Percentiles rank a stretch among this genome's conserved stretches.
Conservation (phyloP, 92 coral and sea anemone genomes). For the Blastomussa wellsi region DNA sequence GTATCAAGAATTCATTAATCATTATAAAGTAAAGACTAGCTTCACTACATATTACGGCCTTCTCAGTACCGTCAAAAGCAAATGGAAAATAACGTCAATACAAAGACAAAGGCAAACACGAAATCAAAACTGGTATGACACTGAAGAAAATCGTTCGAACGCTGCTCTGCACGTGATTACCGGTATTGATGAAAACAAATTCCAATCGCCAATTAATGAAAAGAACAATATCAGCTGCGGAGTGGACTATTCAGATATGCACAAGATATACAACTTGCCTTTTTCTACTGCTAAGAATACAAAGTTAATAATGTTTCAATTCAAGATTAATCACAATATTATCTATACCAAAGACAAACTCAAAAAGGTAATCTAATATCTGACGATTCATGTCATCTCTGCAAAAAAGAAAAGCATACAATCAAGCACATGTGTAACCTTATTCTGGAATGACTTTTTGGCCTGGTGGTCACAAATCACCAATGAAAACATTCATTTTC, state of each 20-base stretch:
- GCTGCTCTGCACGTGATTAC: too few relatives aligned
- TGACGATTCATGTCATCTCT: conserved; percentile 6
- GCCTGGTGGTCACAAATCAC: conserved; percentile 15
- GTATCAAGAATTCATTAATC: background rate
- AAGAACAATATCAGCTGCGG: too few relatives aligned
- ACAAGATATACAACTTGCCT: conserved; percentile 4
- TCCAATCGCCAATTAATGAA: conserved; percentile 7
- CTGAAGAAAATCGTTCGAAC: conserved; percentile 14
- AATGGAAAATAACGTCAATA: too few relatives aligned
- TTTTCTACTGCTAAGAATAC: background rate
- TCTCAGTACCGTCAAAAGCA: too few relatives aligned
- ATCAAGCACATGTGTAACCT: background rate
- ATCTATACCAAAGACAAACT: conserved; percentile 18
- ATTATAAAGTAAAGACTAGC: too few relatives aligned
- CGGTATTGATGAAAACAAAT: conserved; percentile 10
- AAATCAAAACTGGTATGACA: conserved; percentile 5
- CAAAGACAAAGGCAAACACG: conserved; percentile 9
- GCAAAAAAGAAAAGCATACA: conserved; percentile 10
- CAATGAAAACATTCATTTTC: background rate
- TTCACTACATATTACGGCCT: too few relatives aligned
- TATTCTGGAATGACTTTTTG: conserved; percentile 1
- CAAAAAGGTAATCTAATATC: background rate
- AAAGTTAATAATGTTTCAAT: conserved; percentile 13
- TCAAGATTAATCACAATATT: conserved; percentile 5
- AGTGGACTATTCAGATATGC: too few relatives aligned